A percentile compares a stretch with the other conserved stretches of the same genome.
These are phyloP conservation scores for Podarcis cretensis DNA, from an alignment of 2,113 vertebrate species.

Conservation along the genomic window DNA sequence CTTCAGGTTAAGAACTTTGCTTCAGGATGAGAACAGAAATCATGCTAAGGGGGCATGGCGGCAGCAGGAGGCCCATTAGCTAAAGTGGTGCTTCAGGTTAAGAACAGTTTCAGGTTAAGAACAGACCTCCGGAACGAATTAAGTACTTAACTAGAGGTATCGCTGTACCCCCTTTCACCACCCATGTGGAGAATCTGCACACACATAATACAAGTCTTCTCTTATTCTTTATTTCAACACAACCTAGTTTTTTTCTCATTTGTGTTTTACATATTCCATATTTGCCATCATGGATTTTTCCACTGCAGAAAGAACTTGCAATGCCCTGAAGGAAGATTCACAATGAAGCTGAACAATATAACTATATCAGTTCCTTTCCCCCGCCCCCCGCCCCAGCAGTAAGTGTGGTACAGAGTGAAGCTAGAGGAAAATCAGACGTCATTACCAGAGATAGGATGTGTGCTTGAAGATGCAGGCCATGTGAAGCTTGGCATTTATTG, in stretches of 20 bases:
- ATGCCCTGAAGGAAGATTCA: not conserved
- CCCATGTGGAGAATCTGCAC: not conserved
- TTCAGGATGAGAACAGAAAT: too few relatives aligned
- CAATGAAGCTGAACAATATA: not conserved
- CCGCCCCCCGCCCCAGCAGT: not conserved
- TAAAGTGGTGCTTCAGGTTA: too few relatives aligned
- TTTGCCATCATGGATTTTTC: not conserved
- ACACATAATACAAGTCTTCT: not conserved
- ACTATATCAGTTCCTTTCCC: not conserved
- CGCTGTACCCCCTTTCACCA: not conserved
- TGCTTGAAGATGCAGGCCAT: not conserved
- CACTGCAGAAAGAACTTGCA: not conserved
- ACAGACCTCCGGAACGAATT: too few relatives aligned
- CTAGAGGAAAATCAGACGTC: not conserved
- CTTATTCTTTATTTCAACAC: not conserved
- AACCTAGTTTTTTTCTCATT: not conserved
- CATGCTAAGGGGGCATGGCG: rapidly evolving
- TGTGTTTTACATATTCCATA: not conserved
- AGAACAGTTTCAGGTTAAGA: too few relatives aligned
- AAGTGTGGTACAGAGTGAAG: not conserved
- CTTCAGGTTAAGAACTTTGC: too few relatives aligned
- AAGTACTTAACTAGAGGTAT: too few relatives aligned
- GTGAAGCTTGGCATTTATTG: not conserved
- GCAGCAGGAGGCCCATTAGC: too few relatives aligned
- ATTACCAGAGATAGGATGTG: not conserved